Conservation (phyloP, 2,113 vertebrate genomes). For the Phrynosoma blainvillii region DNA sequence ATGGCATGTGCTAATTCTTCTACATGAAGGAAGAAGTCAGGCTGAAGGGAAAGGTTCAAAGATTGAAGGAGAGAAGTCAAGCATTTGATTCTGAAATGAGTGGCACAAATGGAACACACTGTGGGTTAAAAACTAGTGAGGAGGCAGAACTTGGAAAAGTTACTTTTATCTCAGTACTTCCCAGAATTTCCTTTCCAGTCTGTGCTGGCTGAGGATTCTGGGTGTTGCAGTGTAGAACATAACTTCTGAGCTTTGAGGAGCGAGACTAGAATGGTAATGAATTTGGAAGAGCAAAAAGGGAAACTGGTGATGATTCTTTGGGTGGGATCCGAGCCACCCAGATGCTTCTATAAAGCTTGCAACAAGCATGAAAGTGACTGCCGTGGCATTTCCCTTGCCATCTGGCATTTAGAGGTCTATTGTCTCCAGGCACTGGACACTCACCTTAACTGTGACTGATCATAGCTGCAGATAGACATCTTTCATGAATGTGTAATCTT, state of each 20-base stretch:
- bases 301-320: neutral
- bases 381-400: neutral
- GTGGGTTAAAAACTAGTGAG: neutral
- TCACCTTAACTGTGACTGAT: too few species aligned
- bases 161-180: too few species aligned
- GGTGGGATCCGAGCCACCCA: neutral
- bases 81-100: neutral
- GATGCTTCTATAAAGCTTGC: neutral
- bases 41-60: neutral
- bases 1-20: neutral
- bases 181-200: too few species aligned
- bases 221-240: too few species aligned
- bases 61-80: neutral
- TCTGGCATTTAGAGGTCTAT: neutral
- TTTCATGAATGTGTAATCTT: neutral
- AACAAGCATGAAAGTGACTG: neutral
- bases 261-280: neutral
- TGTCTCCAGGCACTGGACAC: too few species aligned
- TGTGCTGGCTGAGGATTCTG: too few species aligned
- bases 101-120: neutral
- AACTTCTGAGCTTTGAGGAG: too few species aligned
- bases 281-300: neutral
- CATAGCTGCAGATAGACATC: neutral
- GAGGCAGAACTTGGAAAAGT: too few species aligned
- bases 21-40: too few species aligned